Percentiles rank a stretch among this genome's conserved stretches.
phyloP scores from a whole-genome alignment of 2,888 invertebrate species.

The Drosophila differens region DNA sequence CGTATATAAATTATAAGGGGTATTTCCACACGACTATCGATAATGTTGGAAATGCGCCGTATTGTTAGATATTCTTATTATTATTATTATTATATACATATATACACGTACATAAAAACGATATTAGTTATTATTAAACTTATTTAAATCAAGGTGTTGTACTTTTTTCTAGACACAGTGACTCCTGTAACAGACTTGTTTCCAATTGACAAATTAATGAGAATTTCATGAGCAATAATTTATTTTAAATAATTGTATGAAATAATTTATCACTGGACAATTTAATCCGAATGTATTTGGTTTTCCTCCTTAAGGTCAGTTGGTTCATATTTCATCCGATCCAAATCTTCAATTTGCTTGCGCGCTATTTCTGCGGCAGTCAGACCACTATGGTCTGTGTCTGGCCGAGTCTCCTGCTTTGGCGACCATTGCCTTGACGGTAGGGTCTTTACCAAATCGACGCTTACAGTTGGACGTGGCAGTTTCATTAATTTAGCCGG shows the following conservation, averaged over 20 bases:
- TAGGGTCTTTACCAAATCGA: too few relatives aligned
- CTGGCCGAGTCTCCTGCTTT: not conserved
- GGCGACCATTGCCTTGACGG: not conserved
- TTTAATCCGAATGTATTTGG: not conserved
- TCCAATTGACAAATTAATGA: not conserved
- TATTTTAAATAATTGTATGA: not conserved
- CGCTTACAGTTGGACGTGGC: constrained; percentile 23
- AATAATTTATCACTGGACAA: not conserved
- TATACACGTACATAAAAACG: constrained; percentile 36
- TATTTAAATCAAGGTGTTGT: constrained; percentile 31
- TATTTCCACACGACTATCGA: constrained; percentile 23
- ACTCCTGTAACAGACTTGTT: not conserved
- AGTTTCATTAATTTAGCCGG: constrained; percentile 85
- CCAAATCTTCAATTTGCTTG: constrained; percentile 21
- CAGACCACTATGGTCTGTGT: too few relatives aligned
- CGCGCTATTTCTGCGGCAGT: constrained; percentile 2
- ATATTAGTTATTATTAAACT: constrained; percentile 44
- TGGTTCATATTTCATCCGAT: constrained; percentile 1
- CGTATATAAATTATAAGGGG: constrained; percentile 28
- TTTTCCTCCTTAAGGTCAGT: constrained; percentile 9
- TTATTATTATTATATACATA: constrained; percentile 41
- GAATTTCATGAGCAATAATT: not conserved
- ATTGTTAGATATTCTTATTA: constrained; percentile 74
- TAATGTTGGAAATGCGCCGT: constrained; percentile 33
- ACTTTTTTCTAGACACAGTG: not conserved